Evolutionary conservation across 2,888 invertebrate species (phyloP).

Genomic region (Serrognathus titanus): DNA sequence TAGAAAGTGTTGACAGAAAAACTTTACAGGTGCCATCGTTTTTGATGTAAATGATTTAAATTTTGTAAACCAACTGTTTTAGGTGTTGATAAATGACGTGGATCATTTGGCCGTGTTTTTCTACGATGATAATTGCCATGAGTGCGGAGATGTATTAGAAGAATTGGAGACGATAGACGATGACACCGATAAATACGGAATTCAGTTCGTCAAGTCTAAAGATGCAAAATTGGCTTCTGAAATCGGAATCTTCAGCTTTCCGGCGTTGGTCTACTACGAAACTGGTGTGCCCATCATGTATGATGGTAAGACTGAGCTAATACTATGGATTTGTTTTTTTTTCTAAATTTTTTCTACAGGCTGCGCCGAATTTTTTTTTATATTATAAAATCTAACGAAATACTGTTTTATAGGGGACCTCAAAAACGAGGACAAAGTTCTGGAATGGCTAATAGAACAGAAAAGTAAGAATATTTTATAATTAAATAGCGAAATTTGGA

Average conservation of each 20-base stretch:
- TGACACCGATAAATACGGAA: slow-evolving; percentile 88
- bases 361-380: background rate
- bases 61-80: slow-evolving; percentile 8
- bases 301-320: slow-evolving; percentile 68
- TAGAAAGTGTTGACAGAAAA: slow-evolving; percentile 87
- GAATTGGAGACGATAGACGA: slow-evolving; percentile 90
- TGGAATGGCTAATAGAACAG: slow-evolving; percentile 93
- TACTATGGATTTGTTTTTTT: background rate
- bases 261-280: slow-evolving; percentile 89
- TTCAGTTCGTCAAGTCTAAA: slow-evolving; percentile 91
- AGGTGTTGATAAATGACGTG: slow-evolving; percentile 80
- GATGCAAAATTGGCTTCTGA: slow-evolving; percentile 86
- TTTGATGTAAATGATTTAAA: background rate
- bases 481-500: background rate
- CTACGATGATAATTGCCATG: slow-evolving; percentile 81
- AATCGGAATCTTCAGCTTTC: slow-evolving; percentile 89
- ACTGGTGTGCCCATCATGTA: slow-evolving; percentile 93
- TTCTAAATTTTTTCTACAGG: background rate
- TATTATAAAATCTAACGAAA: no score
- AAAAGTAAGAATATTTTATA: slow-evolving; percentile 76
- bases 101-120: slow-evolving; percentile 91
- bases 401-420: slow-evolving; percentile 78
- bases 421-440: slow-evolving; percentile 90
- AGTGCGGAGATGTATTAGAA: slow-evolving; percentile 80
- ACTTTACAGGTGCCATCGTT: slow-evolving; percentile 63